phyloP scores from a whole-genome alignment of 2,113 vertebrate species.

The Corythaixoides concolor region DNA sequence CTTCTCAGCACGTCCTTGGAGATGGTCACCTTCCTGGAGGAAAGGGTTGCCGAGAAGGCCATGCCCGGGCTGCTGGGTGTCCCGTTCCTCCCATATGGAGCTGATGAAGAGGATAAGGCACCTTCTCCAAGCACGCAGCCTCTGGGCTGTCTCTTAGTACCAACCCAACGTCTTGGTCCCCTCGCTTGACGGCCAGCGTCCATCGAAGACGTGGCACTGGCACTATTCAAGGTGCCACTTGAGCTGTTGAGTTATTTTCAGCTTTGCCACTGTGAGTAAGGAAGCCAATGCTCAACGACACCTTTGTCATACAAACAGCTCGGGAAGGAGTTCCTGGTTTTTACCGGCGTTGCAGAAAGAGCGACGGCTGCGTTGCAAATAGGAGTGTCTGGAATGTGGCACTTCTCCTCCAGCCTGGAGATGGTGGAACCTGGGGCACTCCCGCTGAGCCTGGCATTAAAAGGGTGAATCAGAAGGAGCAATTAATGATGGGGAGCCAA shows the following conservation, averaged over 20 bases:
- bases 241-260: not conserved
- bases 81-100: accelerated
- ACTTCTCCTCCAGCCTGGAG: not conserved
- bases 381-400: not conserved
- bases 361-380: accelerated
- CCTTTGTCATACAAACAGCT: accelerated
- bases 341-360: not conserved
- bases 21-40: not conserved
- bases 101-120: accelerated
- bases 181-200: not conserved
- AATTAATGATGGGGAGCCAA: not conserved
- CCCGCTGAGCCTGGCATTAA: not conserved
- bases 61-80: accelerated
- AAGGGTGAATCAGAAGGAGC: not conserved
- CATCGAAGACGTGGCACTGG: accelerated
- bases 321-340: not conserved
- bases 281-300: accelerated
- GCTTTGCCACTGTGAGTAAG: not conserved
- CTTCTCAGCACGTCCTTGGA: not conserved
- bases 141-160: too few relatives aligned
- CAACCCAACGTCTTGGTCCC: accelerated
- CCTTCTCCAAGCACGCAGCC: accelerated
- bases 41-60: not conserved
- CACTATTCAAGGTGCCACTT: not conserved
- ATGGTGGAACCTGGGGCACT: accelerated